Evolutionary conservation across 1,140 invertebrate species (phyloP), one percentile per base, ranked within the genome.

Genomic region (Drosophila persimilis): DNA sequence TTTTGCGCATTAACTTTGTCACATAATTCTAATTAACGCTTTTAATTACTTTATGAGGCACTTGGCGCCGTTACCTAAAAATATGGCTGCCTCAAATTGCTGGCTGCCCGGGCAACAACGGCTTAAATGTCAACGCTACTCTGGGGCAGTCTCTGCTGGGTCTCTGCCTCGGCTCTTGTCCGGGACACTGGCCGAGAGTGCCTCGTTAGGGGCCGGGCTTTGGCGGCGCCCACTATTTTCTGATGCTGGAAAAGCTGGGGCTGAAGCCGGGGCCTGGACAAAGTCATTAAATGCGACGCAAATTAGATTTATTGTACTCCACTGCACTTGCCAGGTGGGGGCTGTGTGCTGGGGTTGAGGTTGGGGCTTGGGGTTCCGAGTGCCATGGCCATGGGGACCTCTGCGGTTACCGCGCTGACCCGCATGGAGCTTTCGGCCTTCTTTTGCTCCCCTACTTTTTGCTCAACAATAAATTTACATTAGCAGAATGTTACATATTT

Each of bases 211-310:
- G 60, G 51, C 58, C 51, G 50, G 35, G 51, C 74, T 54, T 66
- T 53, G 52, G 67, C 63, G 70, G 54, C 50, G 55, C 71, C 75
- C 71, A 69, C 76, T 57, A 84, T 84, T 84, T 85, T 73, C 64
- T 60, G 55, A 59, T 77, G 76, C 52, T 67, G 67, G 44, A 24
- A 44, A 56, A 29, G 59, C 51, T 66, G 73, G 61, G 57, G 60
- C 31, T 50, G 55, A 61, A 45, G 69, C 56, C 47, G 35, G 47
- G 47, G 77, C 63, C 61, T 64, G 80, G 89, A 89, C 89, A 89
- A 86, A 90, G 89, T 90, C 89, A 90, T 90, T 90, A 90, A 86
- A 90, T 89, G 80, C 85, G 89, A 90, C 89, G 75, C 84, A 90
- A 90, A 90, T 90, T 90, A 90, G 89, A 90, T 90, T 90, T 89